These are phyloP conservation scores for Xenopus tropicalis DNA, from an alignment of 2,113 vertebrate species.

Conservation along the genomic window UCB_Xtro_10.0 CM004450.2:112623001-112623500, in stretches of 20 bases:
- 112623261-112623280: no score
- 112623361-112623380: no score
- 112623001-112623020: slow-evolving; percentile 32
- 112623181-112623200: slow-evolving; percentile 22
- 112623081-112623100: slow-evolving; percentile 30
- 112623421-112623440: no score
- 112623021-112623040: slow-evolving; percentile 42
- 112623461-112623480: no score
- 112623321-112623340: no score
- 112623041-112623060: slow-evolving; percentile 44
- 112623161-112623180: slow-evolving; percentile 33
- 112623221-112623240: slow-evolving; percentile 20
- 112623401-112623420: no score
- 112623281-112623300: no score
- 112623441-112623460: no score
- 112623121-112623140: slow-evolving; percentile 15
- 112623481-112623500: no score
- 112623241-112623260: background rate
- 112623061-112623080: slow-evolving; percentile 31
- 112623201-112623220: slow-evolving; percentile 23
- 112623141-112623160: slow-evolving; percentile 21
- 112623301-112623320: no score
- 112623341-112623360: no score
- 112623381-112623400: no score
- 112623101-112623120: slow-evolving; percentile 22